phyloP scores from a whole-genome alignment of 2,113 vertebrate species.

The Apteryx owenii region DNA sequence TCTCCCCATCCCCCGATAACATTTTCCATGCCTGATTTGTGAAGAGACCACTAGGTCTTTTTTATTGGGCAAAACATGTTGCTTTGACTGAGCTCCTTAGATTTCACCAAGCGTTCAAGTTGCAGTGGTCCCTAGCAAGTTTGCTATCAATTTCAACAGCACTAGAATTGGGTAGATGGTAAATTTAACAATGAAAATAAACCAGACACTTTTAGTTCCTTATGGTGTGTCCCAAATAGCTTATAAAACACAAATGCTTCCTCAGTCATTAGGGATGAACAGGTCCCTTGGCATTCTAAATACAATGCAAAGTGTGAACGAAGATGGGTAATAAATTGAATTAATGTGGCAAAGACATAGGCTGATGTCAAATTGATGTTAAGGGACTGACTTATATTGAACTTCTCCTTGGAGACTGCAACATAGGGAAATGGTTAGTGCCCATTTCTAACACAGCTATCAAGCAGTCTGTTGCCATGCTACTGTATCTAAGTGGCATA shows the following conservation, averaged over 20 bases:
- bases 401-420: conserved; percentile 50
- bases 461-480: conserved; percentile 50
- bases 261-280: conserved; percentile 61
- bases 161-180: not conserved
- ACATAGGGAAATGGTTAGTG: not conserved
- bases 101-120: not conserved
- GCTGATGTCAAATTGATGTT: conserved; percentile 56
- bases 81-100: not conserved
- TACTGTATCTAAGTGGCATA: conserved; percentile 47
- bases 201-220: conserved; percentile 54
- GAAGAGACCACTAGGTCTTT: not conserved
- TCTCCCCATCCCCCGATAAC: not conserved
- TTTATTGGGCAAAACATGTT: not conserved
- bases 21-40: conserved; percentile 10
- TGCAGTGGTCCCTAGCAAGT: not conserved
- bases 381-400: conserved; percentile 53
- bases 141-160: not conserved
- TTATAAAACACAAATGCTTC: conserved; percentile 68
- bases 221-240: conserved; percentile 55
- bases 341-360: conserved; percentile 64
- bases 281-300: conserved; percentile 50
- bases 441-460: not conserved
- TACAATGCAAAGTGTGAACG: conserved; percentile 42
- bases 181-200: conserved; percentile 62
- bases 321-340: conserved; percentile 61